Base-by-base conservation (phyloP, 2,888 invertebrate species). In the Gonocerus acuteangulatus region DNA sequence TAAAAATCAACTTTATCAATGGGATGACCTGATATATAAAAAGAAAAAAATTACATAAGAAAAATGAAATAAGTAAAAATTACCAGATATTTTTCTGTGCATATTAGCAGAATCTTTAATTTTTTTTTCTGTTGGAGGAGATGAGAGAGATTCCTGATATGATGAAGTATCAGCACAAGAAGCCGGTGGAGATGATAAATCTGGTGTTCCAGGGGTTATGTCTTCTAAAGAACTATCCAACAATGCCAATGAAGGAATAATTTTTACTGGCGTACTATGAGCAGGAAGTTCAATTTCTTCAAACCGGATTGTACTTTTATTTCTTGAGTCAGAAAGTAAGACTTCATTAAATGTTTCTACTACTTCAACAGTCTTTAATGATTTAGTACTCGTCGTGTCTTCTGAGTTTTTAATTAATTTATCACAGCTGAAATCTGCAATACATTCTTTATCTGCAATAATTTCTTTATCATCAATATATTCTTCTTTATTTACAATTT, bases 71-170 rank as follows among this genome's bases (percentile, higher is more conserved):
- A 27, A 27, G 4, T 27, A 27, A 6, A 27, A 27, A 18, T 51
- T 45, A 60, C 60, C 60, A 23, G 45, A 42, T 23, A 44, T 44
- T 51, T 51, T 44, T 13, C 27, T 21, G 19, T 60, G 60, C 22
- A 60, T 21, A 21, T 60, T 60, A 39, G 32, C 22, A 9, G 60
- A 60, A 45, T 60, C 60, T 16, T 60, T 60, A 2, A 27, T n/a
- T 27, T 51, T 49, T 44, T 60, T 60, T 16, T 60, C 60, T 15
- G 19, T 21, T 16, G 60, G 60, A 2, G 60, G 45, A n/a, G 60
- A 23, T n/a, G 60, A 51, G 2, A 27, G 19, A 18, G 49, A 27
- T 6, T 62, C 52, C 48, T 64, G 59, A 32, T 59, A 59, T 7
- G 59, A 48, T 16, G 42, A 36, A 15, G 32, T 39, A 11, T 59